Conservation (phyloP, 2,113 vertebrate genomes). For the Dasyornis broadbenti region DNA sequence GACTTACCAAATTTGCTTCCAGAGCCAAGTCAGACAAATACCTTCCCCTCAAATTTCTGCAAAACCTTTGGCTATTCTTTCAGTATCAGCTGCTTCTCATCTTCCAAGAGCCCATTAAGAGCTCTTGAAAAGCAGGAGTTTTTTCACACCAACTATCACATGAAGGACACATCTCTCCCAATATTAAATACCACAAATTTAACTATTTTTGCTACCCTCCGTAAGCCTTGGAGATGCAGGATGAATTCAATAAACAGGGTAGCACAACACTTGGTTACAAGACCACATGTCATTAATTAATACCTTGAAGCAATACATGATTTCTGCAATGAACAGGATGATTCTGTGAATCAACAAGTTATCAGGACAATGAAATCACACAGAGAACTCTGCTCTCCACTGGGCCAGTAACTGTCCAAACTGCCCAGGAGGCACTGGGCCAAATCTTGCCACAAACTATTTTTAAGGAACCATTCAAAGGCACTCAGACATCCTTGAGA, state of each 20-base stretch:
- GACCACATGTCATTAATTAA: neutral
- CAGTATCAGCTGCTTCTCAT: neutral
- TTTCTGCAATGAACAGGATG: neutral
- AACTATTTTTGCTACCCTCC: neutral
- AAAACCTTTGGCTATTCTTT: neutral
- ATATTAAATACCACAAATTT: neutral
- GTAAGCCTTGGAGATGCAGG: neutral
- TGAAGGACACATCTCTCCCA: neutral
- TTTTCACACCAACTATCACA: neutral
- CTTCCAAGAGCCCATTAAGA: neutral
- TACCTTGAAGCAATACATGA: neutral
- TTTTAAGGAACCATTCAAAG: neutral
- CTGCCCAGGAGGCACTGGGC: neutral
- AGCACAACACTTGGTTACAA: rapidly evolving
- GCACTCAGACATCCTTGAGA: neutral
- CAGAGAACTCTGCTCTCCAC: neutral
- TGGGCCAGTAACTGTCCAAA: neutral
- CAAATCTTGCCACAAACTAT: neutral
- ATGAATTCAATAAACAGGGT: neutral
- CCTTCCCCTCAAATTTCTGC: neutral
- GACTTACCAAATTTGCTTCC: neutral
- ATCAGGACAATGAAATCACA: neutral
- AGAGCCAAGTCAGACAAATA: neutral
- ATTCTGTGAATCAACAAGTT: neutral
- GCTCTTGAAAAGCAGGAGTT: neutral